Conservation (phyloP, 2,113 vertebrate species). For the Brienomyrus brachyistius region DNA sequence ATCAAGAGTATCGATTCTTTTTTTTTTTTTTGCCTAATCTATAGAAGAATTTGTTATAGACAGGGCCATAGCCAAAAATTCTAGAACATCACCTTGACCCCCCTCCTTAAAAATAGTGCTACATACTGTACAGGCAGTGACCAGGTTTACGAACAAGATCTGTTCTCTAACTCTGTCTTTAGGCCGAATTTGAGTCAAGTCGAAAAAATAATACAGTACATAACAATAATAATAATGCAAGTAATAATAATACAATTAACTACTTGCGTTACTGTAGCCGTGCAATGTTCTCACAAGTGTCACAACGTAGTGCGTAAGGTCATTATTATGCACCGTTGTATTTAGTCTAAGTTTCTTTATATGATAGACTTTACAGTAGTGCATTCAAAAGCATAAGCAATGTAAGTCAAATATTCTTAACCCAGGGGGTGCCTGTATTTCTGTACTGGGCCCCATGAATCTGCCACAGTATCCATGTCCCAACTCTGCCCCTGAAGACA, state of each 20-base stretch:
- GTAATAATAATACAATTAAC: background rate
- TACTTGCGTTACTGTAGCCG: background rate
- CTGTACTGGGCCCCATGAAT: no score
- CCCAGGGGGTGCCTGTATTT: background rate
- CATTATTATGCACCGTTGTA: background rate
- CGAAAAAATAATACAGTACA: background rate
- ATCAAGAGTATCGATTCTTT: background rate
- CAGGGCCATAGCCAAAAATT: background rate
- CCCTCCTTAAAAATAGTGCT: background rate
- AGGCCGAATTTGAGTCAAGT: background rate
- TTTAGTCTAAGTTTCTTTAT: background rate
- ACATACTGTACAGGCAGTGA: background rate
- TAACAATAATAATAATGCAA: background rate
- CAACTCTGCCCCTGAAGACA: background rate
- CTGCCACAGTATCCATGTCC: background rate
- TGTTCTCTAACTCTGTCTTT: background rate
- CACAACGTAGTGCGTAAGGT: background rate
- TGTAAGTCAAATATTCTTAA: background rate
- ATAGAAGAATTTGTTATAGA: background rate
- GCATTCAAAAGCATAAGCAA: background rate
- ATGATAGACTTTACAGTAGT: no score
- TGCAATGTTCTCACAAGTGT: background rate
- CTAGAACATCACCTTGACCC: background rate
- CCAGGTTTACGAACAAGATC: background rate
- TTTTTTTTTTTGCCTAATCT: background rate